Percentiles rank a stretch among this genome's conserved stretches.
Evolutionary conservation across 64 coral and sea anemone genomes (phyloP).

Genomic region (Stylophora pistillata): DNA sequence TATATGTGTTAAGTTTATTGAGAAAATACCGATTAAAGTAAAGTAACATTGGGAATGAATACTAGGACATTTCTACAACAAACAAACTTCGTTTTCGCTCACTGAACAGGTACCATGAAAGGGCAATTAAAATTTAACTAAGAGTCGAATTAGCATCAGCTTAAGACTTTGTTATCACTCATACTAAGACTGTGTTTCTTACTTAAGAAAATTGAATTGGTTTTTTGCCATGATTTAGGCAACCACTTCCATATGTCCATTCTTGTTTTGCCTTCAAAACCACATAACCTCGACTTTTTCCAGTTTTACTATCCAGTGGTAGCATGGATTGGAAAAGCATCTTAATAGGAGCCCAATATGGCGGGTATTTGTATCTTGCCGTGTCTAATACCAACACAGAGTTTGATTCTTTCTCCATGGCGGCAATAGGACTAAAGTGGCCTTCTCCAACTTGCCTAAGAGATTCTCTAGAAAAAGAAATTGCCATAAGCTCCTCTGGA

Average conservation of each 20-base stretch:
- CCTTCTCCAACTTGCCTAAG: conserved; percentile 74
- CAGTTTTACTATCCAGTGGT: conserved; percentile 63
- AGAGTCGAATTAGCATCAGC: too few species aligned
- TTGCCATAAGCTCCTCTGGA: conserved; percentile 52
- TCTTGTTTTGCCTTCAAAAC: conserved; percentile 49
- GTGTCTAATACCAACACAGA: conserved; percentile 86
- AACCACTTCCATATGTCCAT: background rate
- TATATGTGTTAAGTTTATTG: too few species aligned
- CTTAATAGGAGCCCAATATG: conserved; percentile 78
- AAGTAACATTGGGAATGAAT: too few species aligned
- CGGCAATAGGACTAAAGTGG: conserved; percentile 90
- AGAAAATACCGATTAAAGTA: too few species aligned
- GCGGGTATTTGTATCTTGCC: conserved; percentile 90
- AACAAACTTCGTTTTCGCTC: too few species aligned
- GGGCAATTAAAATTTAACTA: too few species aligned
- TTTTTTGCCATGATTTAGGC: too few species aligned
- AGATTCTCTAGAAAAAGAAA: conserved; percentile 62
- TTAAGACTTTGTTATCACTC: too few species aligned
- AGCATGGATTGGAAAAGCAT: conserved; percentile 76
- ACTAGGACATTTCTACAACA: too few species aligned
- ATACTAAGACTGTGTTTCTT: too few species aligned
- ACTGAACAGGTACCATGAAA: too few species aligned
- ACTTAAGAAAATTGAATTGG: too few species aligned
- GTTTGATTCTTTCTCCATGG: conserved; percentile 63
- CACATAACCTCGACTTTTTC: conserved; percentile 82